Conservation (phyloP, 2,113 vertebrate species). For the Sinocyclocheilus anophthalmus region DNA sequence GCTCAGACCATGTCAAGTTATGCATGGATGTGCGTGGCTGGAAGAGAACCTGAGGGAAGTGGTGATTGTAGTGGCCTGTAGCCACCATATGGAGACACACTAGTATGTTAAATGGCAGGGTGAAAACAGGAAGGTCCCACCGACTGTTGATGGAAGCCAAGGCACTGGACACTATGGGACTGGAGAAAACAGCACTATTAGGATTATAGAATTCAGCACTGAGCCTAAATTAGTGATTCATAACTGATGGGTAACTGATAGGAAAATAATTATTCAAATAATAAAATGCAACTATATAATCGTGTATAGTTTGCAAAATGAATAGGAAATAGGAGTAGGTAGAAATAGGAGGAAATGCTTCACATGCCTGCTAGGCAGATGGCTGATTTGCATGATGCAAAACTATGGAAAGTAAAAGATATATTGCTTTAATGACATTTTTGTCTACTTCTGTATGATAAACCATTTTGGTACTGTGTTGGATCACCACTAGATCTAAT, state of each 20-base stretch:
- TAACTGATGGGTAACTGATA: background rate
- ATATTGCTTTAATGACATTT: background rate
- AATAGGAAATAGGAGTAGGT: background rate
- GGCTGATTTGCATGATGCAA: background rate
- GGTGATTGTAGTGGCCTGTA: constrained; percentile 84
- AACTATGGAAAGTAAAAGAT: background rate
- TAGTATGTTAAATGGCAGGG: constrained; percentile 89
- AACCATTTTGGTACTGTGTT: background rate
- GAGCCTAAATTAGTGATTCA: background rate
- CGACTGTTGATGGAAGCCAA: constrained; percentile 85
- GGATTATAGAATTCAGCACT: constrained; percentile 15
- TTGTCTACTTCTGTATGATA: background rate
- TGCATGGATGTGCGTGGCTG: constrained; percentile 73
- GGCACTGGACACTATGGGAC: constrained; percentile 88
- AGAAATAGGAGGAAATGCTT: background rate
- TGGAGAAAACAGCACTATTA: constrained; percentile 65
- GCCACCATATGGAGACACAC: constrained; percentile 90
- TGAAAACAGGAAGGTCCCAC: constrained; percentile 95
- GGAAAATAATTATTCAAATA: background rate
- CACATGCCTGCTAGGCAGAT: background rate
- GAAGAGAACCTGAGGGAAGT: constrained; percentile 81
- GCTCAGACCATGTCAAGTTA: constrained; percentile 86
- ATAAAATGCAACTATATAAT: background rate
- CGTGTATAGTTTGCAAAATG: background rate
- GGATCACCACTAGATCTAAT: background rate